Evolutionary conservation across 2,113 vertebrate species (phyloP).

Genomic region (human (Homo sapiens)): DNA sequence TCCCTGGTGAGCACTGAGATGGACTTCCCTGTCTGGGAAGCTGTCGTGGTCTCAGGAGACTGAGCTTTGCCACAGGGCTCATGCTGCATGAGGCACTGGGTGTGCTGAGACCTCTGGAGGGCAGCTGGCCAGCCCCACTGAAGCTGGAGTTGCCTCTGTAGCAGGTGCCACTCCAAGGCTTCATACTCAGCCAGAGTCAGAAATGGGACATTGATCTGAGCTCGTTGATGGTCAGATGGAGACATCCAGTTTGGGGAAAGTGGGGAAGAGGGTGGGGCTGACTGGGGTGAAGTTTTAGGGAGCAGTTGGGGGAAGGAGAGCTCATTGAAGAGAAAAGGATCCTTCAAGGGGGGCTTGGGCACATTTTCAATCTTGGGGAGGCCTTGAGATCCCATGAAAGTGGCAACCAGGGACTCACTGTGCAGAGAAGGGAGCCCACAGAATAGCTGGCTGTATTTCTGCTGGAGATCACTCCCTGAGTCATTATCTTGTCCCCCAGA

Average conservation of each 20-base stretch:
- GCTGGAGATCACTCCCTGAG: not conserved
- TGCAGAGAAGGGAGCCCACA: constrained; percentile 72
- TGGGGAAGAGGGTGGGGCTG: not conserved
- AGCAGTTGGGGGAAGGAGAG: not conserved
- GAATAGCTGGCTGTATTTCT: constrained; percentile 57
- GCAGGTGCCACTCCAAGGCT: constrained; percentile 65
- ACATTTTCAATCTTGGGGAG: not conserved
- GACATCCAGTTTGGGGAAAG: not conserved
- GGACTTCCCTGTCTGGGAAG: not conserved
- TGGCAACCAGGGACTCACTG: constrained; percentile 65
- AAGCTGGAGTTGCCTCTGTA: constrained; percentile 61
- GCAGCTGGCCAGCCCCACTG: constrained; percentile 31
- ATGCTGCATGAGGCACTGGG: not conserved
- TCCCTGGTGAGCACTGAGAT: constrained; percentile 33
- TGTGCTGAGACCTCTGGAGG: not conserved
- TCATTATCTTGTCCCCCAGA: not conserved
- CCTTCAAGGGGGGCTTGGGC: not conserved
- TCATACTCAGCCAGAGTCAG: constrained; percentile 41
- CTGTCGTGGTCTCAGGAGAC: not conserved
- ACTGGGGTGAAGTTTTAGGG: not conserved
- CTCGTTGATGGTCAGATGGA: not conserved
- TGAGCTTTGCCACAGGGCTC: not conserved
- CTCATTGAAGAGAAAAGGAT: not conserved
- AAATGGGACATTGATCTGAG: constrained; percentile 17
- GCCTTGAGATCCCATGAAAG: not conserved